Evolutionary conservation across 2,113 vertebrate species (phyloP).

Genomic region (Ramphastos sulfuratus): DNA sequence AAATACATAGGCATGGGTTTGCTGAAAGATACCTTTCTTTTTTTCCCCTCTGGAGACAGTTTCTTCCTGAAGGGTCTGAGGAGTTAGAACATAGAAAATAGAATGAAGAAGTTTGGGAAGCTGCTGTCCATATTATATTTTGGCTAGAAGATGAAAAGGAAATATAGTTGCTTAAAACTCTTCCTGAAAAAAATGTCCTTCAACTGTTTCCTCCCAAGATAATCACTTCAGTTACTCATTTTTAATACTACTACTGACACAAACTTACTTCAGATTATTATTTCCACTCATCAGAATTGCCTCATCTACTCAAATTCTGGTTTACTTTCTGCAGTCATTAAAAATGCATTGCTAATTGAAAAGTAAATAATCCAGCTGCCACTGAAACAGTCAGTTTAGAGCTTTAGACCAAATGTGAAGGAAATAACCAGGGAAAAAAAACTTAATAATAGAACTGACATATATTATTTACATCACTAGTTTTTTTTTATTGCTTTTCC

Average conservation of each 20-base stretch:
- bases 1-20: not conserved
- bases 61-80: not conserved
- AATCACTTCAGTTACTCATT: not conserved
- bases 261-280: not conserved
- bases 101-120: not conserved
- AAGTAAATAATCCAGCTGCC: slow-evolving; percentile 7
- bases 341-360: not conserved
- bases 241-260: not conserved
- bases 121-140: not conserved
- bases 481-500: not conserved
- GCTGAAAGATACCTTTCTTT: not conserved
- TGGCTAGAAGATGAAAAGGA: not conserved
- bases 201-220: not conserved
- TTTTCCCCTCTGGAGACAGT: not conserved
- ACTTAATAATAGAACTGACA: not conserved
- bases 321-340: not conserved
- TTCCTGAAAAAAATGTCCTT: not conserved
- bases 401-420: not conserved
- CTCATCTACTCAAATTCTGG: not conserved
- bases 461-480: not conserved
- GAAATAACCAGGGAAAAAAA: not conserved
- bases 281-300: not conserved
- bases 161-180: not conserved
- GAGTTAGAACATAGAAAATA: not conserved
- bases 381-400: not conserved